Base-by-base conservation (phyloP, 2,113 vertebrate genomes). In the Phycodurus eques region DNA sequence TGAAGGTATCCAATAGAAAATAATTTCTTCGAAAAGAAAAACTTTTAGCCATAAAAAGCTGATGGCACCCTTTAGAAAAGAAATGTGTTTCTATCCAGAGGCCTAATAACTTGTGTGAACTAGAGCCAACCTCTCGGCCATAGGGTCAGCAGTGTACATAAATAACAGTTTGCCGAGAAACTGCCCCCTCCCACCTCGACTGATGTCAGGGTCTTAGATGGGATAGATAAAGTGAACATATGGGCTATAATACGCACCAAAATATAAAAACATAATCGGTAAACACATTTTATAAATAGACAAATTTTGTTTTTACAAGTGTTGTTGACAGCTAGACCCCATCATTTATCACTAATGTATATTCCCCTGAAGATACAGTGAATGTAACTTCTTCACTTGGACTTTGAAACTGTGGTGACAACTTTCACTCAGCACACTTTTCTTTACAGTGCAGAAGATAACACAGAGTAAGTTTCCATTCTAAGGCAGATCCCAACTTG, bases 121-220 rank as follows among this genome's bases (percentile, higher is more conserved):
- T 64, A 80, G 74, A 89, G 85, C 84, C 87, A 84, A 85, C 89
- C 91, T 89, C 89, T 90, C 85, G 92, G 92, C 91, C 88, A 91
- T 87, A 88, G 80, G 83, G 92, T 87, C 92, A 93, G 89, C 89
- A 84, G 84, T 80, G 90, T 94, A 93, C 92, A 93, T 93, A 93
- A 92, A 92, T 93, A 92, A 92, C 87, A 86, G 81, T 86, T 84
- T 79, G 82, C 79, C 65, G 84, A 74, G 77, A 82, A 85, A 42
- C 27, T 57, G 8, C 7, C 59, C 22, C 31, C 59, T 39, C 15
- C 59, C 14, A 60, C 83, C 85, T 90, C 90, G 81, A 84, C 78
- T 87, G 91, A 82, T 92, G 88, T 91, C 87, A 87, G 88, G 80
- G 85, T 88, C 78, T 80, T 87, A 93, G 90, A 92, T 83, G 78